Base-by-base conservation (phyloP, 2,113 vertebrate species). In the Heterochromis multidens region DNA sequence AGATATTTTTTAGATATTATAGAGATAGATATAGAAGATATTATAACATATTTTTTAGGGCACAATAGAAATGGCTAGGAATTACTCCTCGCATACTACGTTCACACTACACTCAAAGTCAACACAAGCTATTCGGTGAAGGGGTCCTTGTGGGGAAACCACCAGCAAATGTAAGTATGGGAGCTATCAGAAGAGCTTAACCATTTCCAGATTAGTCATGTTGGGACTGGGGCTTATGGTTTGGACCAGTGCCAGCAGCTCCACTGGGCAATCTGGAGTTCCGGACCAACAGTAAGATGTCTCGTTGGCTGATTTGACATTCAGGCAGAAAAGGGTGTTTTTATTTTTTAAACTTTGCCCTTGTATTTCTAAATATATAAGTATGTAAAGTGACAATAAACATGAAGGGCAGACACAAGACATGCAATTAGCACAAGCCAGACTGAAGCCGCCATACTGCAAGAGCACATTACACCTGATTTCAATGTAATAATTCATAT, bases 171-270 rank as follows among this genome's bases (percentile, higher is more conserved):
- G 77, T 89, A 80, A 89, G 91, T 81, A 79, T 76, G 35, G 72
- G 61, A 85, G 31, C 80, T 88, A 82, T 89, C 58, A 61, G 70
- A 87, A 76, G 60, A 84, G 77, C 23, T 81, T 81, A 94, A 95
- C 81, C 81, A 85, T 81, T 89, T 92, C 88, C 92, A 94, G 92
- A 94, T 88, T 85, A 87, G 85, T 86, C 25, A 77, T 93, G 90
- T 23, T 92, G 92, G 86, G 82, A 86, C 37, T 58, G 59, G 57
- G 65, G 76, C 79, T 88, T 63, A 67, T 52, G 77, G 85, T 87
- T 80, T 92, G 89, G 89, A 86, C 14, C 56, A 7, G 29, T 16
- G 91, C 91, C 89, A 93, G 37, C 27, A 25, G 85, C 80, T 63
- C 46, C n/a, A 77, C 35, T 19, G 43, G 76, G 67, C 33, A 58